Percentiles rank a stretch among this genome's conserved stretches.
Conservation (phyloP, 1,140 invertebrate species). For the Mercenaria mercenaria region DNA sequence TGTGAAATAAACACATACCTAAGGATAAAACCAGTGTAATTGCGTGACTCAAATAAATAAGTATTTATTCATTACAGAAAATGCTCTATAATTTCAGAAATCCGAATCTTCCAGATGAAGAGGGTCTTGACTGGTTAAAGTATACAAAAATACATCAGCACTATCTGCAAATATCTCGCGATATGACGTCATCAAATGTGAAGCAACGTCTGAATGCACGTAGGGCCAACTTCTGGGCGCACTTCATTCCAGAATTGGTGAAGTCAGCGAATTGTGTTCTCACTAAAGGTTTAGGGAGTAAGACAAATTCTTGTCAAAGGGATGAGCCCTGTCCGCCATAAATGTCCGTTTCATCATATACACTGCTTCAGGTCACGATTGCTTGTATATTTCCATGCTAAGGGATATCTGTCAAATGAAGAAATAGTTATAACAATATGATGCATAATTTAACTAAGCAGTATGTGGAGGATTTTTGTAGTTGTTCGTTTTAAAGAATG, state of each 20-base stretch:
- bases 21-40: too few species aligned
- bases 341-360: not conserved
- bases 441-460: too few species aligned
- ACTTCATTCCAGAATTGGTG: not conserved
- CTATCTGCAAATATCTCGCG: not conserved
- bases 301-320: not conserved
- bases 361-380: too few species aligned
- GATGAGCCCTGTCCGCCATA: not conserved
- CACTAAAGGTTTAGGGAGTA: not conserved
- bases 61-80: too few species aligned
- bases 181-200: slow-evolving; percentile 9
- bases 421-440: too few species aligned
- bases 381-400: too few species aligned
- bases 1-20: too few species aligned
- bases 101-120: not conserved
- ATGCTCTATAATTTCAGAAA: slow-evolving; percentile 5
- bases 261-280: not conserved
- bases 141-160: not conserved
- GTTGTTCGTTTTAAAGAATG: too few species aligned
- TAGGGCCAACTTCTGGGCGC: slow-evolving; percentile 5
- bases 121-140: not conserved
- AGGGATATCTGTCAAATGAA: too few species aligned
- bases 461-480: too few species aligned
- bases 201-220: slow-evolving; percentile 15
- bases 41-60: too few species aligned